These are phyloP conservation scores for Lordiphosa collinella DNA, from an alignment of 1,140 invertebrate genomes.

Conservation along the genomic window DNA sequence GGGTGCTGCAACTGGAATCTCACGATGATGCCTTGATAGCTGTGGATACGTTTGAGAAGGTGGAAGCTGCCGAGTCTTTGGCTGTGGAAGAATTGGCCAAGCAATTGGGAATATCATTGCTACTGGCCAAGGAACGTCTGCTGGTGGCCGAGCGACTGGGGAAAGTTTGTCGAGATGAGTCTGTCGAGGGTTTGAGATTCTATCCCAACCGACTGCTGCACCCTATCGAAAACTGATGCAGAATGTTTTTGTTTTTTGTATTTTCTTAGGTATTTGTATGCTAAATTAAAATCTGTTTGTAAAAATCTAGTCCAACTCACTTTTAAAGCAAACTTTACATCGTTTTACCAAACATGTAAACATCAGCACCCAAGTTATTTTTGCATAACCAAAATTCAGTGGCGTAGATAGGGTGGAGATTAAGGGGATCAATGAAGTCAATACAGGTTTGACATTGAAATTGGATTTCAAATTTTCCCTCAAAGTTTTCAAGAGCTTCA, in stretches of 20 bases:
- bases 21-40: conserved; percentile 90
- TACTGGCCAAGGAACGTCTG: conserved; percentile 92
- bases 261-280: background rate
- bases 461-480: no score
- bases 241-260: conserved; percentile 1
- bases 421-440: no score
- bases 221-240: conserved; percentile 3
- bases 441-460: no score
- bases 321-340: no score
- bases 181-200: conserved; percentile 94
- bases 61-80: conserved; percentile 86
- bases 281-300: conserved; percentile 1
- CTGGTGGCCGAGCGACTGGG: conserved; percentile 91
- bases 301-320: no score
- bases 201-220: conserved; percentile 92
- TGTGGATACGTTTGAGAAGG: conserved; percentile 86
- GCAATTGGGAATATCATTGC: conserved; percentile 89
- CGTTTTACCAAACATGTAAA: no score
- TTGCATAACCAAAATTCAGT: no score
- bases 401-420: no score
- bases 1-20: conserved; percentile 90
- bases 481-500: no score
- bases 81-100: conserved; percentile 93
- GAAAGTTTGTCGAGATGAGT: conserved; percentile 94
- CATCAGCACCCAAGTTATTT: no score